Conservation (phyloP, 2,113 vertebrate species). For the Nestor notabilis region DNA sequence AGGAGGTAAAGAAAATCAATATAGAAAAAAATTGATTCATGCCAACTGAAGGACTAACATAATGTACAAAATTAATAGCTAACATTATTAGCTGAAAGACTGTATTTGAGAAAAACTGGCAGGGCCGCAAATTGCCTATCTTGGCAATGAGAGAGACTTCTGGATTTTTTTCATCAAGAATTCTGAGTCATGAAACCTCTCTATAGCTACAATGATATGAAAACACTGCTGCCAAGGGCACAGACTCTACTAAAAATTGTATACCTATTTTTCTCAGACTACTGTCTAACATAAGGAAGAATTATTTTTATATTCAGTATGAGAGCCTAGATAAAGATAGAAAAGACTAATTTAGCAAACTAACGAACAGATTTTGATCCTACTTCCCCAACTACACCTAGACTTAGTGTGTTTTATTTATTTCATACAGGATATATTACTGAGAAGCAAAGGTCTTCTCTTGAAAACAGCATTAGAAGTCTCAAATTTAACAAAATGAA, state of each 20-base stretch:
- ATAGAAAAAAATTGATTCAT: conserved; percentile 6
- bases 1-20: conserved; percentile 17
- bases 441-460: background rate
- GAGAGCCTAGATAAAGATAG: background rate
- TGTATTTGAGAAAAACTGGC: conserved; percentile 1
- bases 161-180: background rate
- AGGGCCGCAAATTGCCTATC: background rate
- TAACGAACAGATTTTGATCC: background rate
- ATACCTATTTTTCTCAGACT: background rate
- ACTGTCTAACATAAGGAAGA: background rate
- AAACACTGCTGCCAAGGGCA: background rate
- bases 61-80: conserved; percentile 40
- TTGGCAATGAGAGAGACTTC: background rate
- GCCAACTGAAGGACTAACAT: background rate
- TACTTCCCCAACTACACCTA: background rate
- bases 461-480: background rate
- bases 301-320: background rate
- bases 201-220: background rate
- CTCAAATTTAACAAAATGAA: background rate
- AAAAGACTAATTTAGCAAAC: background rate
- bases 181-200: background rate
- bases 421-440: background rate
- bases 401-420: background rate
- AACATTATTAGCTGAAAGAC: conserved; percentile 37
- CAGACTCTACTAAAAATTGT: background rate